Conservation (phyloP, 2,113 vertebrate genomes). For the cattle (Bos taurus) region ARS-UCD2.0 NC_037333.1:55292501-55293000, state of each 20-base stretch:
- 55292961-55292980: background rate
- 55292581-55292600: too few relatives aligned
- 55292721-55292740: background rate
- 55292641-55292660: too few relatives aligned
- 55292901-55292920: background rate
- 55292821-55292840: background rate
- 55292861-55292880: background rate
- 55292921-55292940: background rate
- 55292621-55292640: too few relatives aligned
- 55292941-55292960: background rate
- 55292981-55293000: background rate
- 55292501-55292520: too few relatives aligned
- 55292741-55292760: background rate
- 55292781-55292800: background rate
- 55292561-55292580: too few relatives aligned
- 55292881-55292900: background rate
- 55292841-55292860: accelerated
- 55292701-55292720: background rate
- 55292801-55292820: background rate
- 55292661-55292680: too few relatives aligned
- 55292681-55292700: too few relatives aligned
- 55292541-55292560: too few relatives aligned
- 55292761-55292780: background rate
- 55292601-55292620: too few relatives aligned
- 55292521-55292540: too few relatives aligned